A percentile compares a stretch with the other conserved stretches of the same genome.
Evolutionary conservation across 1,140 invertebrate genomes (phyloP).

Genomic region (Bursaphelenchus mucronatus): DNA sequence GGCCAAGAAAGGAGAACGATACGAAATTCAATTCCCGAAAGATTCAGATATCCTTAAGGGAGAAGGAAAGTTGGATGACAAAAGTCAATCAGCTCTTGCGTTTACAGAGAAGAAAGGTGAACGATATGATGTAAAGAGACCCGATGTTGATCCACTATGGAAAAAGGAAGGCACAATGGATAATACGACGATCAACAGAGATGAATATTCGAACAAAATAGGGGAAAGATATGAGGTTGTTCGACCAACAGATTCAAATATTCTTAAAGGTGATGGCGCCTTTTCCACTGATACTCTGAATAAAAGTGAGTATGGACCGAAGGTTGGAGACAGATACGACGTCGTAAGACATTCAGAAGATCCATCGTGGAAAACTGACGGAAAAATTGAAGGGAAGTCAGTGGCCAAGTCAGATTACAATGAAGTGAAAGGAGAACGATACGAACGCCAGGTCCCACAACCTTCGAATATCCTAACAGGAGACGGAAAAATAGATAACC

Average conservation of each 20-base stretch:
- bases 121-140: not conserved
- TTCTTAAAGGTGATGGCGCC: constrained; percentile 4
- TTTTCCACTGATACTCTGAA: constrained; percentile 11
- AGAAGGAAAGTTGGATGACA: constrained; percentile 20
- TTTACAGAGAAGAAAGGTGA: no score
- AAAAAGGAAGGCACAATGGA: constrained; percentile 26
- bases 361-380: constrained; percentile 1
- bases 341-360: not conserved
- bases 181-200: constrained; percentile 3
- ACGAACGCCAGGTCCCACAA: not conserved
- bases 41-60: constrained; percentile 32
- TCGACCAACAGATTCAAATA: constrained; percentile 25
- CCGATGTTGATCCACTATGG: not conserved
- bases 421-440: constrained; percentile 29
- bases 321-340: constrained; percentile 32
- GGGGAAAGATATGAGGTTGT: constrained; percentile 26
- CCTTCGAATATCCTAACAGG: constrained; percentile 24
- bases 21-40: constrained; percentile 15
- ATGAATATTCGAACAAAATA: constrained; percentile 20
- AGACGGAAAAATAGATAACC: constrained; percentile 4
- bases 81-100: not conserved
- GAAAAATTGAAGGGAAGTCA: constrained; percentile 14
- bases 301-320: constrained; percentile 23
- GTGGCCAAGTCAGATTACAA: constrained; percentile 20
- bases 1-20: constrained; percentile 21